Evolutionary conservation across 2,113 vertebrate species (phyloP).

Genomic region (Ia io): DNA sequence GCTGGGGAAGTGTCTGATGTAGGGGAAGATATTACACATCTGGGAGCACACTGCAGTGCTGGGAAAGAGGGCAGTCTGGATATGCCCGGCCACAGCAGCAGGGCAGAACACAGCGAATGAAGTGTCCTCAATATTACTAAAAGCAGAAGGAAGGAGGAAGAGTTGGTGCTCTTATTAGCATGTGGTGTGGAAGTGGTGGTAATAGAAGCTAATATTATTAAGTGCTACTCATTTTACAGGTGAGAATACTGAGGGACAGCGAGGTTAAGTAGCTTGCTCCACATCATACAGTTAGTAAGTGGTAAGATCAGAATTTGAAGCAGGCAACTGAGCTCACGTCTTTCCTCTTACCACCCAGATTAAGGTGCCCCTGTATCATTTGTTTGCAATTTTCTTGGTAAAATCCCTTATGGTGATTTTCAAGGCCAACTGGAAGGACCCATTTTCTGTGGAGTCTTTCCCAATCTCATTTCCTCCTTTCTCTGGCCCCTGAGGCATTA

Average conservation of each 20-base stretch:
- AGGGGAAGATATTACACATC: accelerated
- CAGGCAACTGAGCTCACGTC: background rate
- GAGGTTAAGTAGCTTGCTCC: background rate
- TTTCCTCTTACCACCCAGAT: background rate
- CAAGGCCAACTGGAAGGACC: background rate
- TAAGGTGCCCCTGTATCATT: background rate
- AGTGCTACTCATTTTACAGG: background rate
- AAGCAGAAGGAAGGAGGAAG: background rate
- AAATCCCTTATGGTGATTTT: background rate
- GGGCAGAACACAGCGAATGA: background rate
- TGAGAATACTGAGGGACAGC: background rate
- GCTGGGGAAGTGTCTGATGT: background rate
- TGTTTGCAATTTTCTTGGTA: background rate
- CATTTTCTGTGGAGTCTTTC: background rate
- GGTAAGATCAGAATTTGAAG: background rate
- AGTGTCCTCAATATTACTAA: background rate
- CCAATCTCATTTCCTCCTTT: background rate
- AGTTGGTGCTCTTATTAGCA: accelerated
- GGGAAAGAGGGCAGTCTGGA: background rate
- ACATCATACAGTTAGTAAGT: background rate
- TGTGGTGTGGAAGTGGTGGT: too few species aligned
- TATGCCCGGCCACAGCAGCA: accelerated
- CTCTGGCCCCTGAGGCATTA: background rate
- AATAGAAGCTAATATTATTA: background rate
- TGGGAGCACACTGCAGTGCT: too few species aligned